Percentiles rank a stretch among this genome's conserved stretches.
Conservation (phyloP, 1,140 invertebrate species). For the Anastrepha obliqua region DNA sequence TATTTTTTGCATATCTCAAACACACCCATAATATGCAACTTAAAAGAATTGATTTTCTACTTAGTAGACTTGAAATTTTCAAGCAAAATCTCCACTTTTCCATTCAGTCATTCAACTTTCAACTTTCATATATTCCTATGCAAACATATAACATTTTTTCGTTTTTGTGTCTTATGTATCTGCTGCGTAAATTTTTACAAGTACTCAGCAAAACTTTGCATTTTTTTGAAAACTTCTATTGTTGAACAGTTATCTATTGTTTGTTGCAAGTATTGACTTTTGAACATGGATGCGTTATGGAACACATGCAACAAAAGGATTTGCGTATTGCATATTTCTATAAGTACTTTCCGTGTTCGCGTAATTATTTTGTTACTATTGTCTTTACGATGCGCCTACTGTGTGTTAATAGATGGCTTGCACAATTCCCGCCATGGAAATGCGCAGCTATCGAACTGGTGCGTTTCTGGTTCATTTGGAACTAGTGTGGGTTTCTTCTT, state of each 20-base stretch:
- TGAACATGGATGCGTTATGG: background rate
- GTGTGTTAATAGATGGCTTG: too few relatives aligned
- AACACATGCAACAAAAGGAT: background rate
- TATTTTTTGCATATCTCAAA: too few relatives aligned
- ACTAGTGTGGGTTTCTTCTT: too few relatives aligned
- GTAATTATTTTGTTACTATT: background rate
- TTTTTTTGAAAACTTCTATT: background rate
- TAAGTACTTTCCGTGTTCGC: background rate
- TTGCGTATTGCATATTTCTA: background rate
- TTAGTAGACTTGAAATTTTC: too few relatives aligned
- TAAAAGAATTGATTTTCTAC: too few relatives aligned
- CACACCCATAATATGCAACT: too few relatives aligned
- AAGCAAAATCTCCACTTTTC: too few relatives aligned
- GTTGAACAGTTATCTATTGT: background rate
- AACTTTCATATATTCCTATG: background rate
- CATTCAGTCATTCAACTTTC: constrained; percentile 37
- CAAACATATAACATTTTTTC: background rate
- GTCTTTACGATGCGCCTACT: background rate
- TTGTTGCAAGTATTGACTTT: background rate
- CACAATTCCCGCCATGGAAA: too few relatives aligned
- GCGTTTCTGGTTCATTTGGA: too few relatives aligned
- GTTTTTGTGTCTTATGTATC: background rate
- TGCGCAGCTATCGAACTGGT: too few relatives aligned
- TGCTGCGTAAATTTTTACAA: background rate
- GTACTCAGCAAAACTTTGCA: background rate